A percentile compares a stretch with the other conserved stretches of the same genome.
These are phyloP conservation scores for Tachyglossus aculeatus DNA, from an alignment of 2,797 vertebrate species.

Conservation along the genomic window DNA sequence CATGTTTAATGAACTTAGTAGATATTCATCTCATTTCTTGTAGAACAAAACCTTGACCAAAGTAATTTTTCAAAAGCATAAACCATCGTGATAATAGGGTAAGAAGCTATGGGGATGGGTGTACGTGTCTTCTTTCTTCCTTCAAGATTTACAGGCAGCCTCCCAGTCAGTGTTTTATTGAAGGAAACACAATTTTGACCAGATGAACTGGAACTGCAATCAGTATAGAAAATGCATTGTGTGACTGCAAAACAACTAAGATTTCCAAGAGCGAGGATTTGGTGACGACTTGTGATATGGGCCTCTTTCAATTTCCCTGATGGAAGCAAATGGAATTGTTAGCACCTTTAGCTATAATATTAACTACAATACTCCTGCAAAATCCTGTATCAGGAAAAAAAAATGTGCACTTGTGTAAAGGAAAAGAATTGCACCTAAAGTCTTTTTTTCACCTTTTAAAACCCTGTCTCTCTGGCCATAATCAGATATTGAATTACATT, in stretches of 20 bases:
- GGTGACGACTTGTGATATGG: neutral
- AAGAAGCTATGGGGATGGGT: neutral
- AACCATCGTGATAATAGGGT: neutral
- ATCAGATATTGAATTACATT: conserved; percentile 10
- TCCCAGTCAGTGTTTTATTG: neutral
- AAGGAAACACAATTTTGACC: conserved; percentile 26
- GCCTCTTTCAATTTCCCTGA: neutral
- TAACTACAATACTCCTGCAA: conserved; percentile 8
- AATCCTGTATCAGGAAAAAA: conserved; percentile 6
- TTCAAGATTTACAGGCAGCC: conserved; percentile 17
- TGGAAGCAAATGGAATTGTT: neutral
- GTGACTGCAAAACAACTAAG: neutral
- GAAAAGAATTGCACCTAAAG: conserved; percentile 27
- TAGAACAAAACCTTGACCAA: neutral
- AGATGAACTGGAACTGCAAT: conserved; percentile 3
- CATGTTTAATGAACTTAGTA: neutral
- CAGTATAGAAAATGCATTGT: conserved; percentile 4
- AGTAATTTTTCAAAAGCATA: conserved; percentile 18
- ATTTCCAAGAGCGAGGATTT: conserved; percentile 20
- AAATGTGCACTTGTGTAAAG: conserved; percentile 29
- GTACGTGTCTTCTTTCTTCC: conserved; percentile 18
- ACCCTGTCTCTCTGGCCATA: conserved; percentile 11
- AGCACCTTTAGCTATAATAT: neutral
- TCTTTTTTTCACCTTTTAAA: neutral
- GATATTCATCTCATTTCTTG: neutral